phyloP scores from a whole-genome alignment of 2,888 invertebrate species.

The Aleiodes testaceus region DNA sequence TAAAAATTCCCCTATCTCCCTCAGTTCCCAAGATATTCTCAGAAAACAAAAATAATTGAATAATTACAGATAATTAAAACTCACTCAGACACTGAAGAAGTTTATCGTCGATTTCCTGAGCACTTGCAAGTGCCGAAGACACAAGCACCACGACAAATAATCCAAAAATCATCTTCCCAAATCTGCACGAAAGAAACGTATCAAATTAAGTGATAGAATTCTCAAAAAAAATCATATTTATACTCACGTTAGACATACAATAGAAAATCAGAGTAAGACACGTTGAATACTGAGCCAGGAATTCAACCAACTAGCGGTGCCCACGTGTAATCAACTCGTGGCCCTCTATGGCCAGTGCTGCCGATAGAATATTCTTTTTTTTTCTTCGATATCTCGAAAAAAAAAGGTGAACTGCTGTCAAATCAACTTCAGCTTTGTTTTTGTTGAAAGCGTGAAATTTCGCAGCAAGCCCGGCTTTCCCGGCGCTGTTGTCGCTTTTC shows the following conservation, averaged over 20 bases:
- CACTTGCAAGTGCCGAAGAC: slow-evolving; percentile 41
- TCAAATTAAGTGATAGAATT: background rate
- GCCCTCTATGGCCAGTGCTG: slow-evolving; percentile 12
- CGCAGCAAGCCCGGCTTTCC: too few species aligned
- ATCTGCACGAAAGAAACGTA: background rate
- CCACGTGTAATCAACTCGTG: slow-evolving; percentile 47
- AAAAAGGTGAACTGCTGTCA: too few species aligned
- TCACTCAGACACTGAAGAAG: slow-evolving; percentile 74
- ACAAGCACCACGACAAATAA: slow-evolving; percentile 17
- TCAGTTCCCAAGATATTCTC: background rate
- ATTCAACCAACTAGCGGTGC: slow-evolving; percentile 43
- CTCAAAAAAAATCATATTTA: background rate
- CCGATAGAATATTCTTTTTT: background rate
- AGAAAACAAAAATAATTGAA: slow-evolving; percentile 14
- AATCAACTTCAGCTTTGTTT: too few species aligned
- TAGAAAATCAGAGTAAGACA: background rate
- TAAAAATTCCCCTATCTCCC: background rate
- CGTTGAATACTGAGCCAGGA: slow-evolving; percentile 1
- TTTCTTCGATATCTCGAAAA: too few species aligned
- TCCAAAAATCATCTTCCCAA: background rate
- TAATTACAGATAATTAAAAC: slow-evolving; percentile 43
- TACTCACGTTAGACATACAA: background rate
- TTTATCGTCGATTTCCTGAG: slow-evolving; percentile 67
- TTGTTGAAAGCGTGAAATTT: too few species aligned
- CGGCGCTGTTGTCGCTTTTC: too few species aligned